phyloP scores from a whole-genome alignment of 2,797 vertebrate species.

The Staurois parvus region DNA sequence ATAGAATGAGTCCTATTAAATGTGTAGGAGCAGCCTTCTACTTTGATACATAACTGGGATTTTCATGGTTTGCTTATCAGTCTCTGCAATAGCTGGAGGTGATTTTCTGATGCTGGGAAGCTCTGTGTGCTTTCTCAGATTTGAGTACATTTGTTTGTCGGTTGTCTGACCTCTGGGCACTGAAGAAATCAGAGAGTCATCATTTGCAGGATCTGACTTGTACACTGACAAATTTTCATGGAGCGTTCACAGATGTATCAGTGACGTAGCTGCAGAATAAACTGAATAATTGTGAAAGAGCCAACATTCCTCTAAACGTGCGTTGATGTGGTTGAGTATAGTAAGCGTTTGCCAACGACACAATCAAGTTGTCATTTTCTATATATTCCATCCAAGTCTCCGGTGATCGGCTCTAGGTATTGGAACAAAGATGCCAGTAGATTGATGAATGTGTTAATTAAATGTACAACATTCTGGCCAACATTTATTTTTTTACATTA shows the following conservation, averaged over 20 bases:
- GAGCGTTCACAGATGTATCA: conserved; percentile 18
- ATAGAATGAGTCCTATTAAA: too few species aligned
- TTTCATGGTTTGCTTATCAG: not conserved
- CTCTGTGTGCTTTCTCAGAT: conserved; percentile 6
- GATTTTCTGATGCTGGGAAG: conserved; percentile 21
- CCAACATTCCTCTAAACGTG: conserved; percentile 25
- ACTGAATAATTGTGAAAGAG: conserved; percentile 28
- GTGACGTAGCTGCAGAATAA: conserved; percentile 19
- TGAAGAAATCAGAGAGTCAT: conserved; percentile 15
- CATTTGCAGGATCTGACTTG: conserved; percentile 43
- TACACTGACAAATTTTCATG: conserved; percentile 9
- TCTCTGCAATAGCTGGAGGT: not conserved
- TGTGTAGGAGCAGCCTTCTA: too few species aligned
- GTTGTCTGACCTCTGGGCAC: conserved; percentile 32
- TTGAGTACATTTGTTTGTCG: not conserved
- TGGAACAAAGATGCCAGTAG: not conserved
- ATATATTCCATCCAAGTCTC: not conserved
- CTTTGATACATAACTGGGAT: not conserved
- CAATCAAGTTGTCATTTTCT: not conserved
- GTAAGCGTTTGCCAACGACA: conserved; percentile 1
- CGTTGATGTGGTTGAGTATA: not conserved
- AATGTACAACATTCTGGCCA: not conserved
- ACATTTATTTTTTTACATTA: too few species aligned
- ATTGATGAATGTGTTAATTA: not conserved
- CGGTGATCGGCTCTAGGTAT: not conserved